phyloP scores from a whole-genome alignment of 2,888 invertebrate genomes.

The Pasiphila rectangulata region DNA sequence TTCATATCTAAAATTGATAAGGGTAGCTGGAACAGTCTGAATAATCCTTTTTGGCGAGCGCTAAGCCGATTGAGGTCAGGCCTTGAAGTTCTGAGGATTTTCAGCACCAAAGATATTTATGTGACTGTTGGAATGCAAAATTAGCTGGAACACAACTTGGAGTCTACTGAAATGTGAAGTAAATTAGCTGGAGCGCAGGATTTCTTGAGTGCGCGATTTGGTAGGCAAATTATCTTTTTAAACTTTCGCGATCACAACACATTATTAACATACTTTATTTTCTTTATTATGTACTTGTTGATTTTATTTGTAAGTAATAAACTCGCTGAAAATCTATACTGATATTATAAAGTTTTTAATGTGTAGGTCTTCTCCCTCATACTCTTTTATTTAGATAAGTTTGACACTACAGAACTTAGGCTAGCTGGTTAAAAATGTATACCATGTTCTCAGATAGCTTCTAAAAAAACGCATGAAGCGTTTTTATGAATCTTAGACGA shows the following conservation, averaged over 20 bases:
- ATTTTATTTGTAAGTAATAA: no score
- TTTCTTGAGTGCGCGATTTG: not conserved
- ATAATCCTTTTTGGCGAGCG: slow-evolving; percentile 24
- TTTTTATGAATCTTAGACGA: no score
- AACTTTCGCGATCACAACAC: not conserved
- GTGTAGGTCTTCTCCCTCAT: no score
- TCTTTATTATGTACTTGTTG: no score
- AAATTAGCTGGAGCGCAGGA: no score
- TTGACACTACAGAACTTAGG: no score
- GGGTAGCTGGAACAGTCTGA: slow-evolving; percentile 2
- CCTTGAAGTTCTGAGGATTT: slow-evolving; percentile 12
- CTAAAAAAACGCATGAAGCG: no score
- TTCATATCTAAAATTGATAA: slow-evolving; percentile 21
- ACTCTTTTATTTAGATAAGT: no score
- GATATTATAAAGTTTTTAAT: no score
- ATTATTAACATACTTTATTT: no score
- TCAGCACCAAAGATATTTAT: slow-evolving; percentile 9
- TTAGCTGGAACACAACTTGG: slow-evolving; percentile 2
- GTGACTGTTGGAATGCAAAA: slow-evolving; percentile 11
- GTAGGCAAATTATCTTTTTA: not conserved
- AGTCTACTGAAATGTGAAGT: not conserved
- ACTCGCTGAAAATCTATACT: no score
- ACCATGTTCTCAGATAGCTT: not conserved
- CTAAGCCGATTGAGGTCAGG: slow-evolving; percentile 23
- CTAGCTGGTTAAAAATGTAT: no score